Base-by-base conservation (phyloP, 2,113 vertebrate genomes). In the Sarotherodon lohbergeri region DNA sequence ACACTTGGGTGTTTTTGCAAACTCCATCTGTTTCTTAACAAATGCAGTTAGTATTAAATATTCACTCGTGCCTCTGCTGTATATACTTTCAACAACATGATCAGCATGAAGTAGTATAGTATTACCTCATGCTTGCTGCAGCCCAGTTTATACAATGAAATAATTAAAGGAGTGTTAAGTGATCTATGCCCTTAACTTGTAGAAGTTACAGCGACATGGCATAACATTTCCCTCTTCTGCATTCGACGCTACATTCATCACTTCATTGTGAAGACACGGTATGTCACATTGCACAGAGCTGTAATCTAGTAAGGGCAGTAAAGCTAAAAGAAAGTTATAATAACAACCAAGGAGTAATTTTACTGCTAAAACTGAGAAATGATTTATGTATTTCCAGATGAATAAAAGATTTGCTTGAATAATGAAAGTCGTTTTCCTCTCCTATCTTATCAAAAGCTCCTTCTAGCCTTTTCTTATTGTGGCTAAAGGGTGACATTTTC, bases 81-180 rank as follows among this genome's bases (percentile, higher is more conserved):
- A 10, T 86, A 71, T 83, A 79, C 55, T 79, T 89, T 91, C 46
- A 81, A 78, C 41, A 36, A 5, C 68, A 8, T 8, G 34, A 63
- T 86, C 79, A 59, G 84, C 48, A 29, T 61, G 22, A 61, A 82
- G 55, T 57, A 78, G 61, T 66, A 24, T 93, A 86, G 76, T 1
- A 27, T 87, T 85, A 48, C 86, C 36, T 56, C 52, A 11, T 68
- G 41, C 79, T 48, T 48, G 39, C 59, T 78, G 48, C 85, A n/a
- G 52, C 59, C 80, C 39, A 36, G 41, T 88, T 89, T 84, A 61
- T 88, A 86, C 92, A 56, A 50, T 34, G 84, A 22, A 27, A 14
- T 88, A 61, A 90, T 88, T 82, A 88, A 50, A 91, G 71, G 59
- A 27, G 56, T 13, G 82, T 83, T 89, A 85, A 85, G 76, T 87